Conservation (phyloP, 2,113 vertebrate species). For the Hemibagrus wyckioides region DNA sequence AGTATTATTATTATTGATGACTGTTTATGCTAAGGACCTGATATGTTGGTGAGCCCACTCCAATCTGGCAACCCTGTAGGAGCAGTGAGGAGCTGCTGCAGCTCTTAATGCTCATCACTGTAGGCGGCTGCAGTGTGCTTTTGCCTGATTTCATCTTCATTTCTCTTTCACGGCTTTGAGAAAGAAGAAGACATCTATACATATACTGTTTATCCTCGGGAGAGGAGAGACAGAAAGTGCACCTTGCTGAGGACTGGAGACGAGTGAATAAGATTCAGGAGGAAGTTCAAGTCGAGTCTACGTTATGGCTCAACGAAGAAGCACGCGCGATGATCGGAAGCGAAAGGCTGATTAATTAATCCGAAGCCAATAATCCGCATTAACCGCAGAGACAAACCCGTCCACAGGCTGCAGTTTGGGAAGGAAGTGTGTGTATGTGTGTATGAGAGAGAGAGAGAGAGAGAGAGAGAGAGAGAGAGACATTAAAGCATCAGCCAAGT, state of each 20-base stretch:
- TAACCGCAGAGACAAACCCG: not conserved
- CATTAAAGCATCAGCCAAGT: slow-evolving; percentile 50
- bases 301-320: not conserved
- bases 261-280: slow-evolving; percentile 6
- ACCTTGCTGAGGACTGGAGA: not conserved
- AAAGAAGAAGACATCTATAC: not conserved
- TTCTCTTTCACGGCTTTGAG: not conserved
- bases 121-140: slow-evolving; percentile 26
- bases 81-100: slow-evolving; percentile 31
- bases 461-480: slow-evolving; percentile 25
- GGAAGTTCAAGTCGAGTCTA: slow-evolving; percentile 20
- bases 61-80: slow-evolving; percentile 14
- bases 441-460: not conserved
- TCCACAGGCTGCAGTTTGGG: not conserved
- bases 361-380: slow-evolving; percentile 33
- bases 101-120: slow-evolving; percentile 9
- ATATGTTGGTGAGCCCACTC: not conserved
- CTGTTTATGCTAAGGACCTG: not conserved
- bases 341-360: slow-evolving; percentile 1
- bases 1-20: not conserved
- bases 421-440: slow-evolving; percentile 1
- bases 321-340: not conserved
- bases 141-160: slow-evolving; percentile 28
- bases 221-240: not conserved
- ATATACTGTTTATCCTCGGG: not conserved